Evolutionary conservation across 2,888 invertebrate species (phyloP).

Genomic region (Aporophyla lueneburgensis): DNA sequence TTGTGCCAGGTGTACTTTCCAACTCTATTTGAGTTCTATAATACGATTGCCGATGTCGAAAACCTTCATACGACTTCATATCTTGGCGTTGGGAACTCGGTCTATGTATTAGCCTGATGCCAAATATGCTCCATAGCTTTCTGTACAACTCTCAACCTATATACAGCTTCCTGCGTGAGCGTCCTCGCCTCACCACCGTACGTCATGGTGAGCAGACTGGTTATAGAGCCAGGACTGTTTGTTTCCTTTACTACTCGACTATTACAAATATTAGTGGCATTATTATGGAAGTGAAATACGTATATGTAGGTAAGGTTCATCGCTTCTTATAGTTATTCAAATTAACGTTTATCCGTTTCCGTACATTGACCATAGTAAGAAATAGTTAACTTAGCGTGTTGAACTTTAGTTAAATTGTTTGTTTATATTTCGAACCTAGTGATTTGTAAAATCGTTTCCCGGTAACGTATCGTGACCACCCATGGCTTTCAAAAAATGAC

Average conservation of each 20-base stretch:
- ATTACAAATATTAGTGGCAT: conserved; percentile 16
- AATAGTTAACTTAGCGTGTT: conserved; percentile 61
- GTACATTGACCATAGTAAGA: conserved; percentile 56
- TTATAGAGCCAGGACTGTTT: too few species aligned
- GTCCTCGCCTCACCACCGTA: too few species aligned
- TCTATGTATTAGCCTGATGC: too few species aligned
- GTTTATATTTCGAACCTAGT: conserved; percentile 64
- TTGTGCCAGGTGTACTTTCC: too few species aligned
- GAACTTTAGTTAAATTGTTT: conserved; percentile 62
- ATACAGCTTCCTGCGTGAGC: too few species aligned
- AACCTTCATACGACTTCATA: too few species aligned
- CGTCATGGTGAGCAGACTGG: too few species aligned
- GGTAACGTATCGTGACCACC: conserved; percentile 65
- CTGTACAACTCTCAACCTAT: too few species aligned
- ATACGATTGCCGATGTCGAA: too few species aligned
- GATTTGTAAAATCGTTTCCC: conserved; percentile 69
- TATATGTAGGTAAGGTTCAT: conserved; percentile 30
- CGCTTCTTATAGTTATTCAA: conserved; percentile 46
- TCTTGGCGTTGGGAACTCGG: too few species aligned
- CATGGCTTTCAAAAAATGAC: conserved; percentile 63
- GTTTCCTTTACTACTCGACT: neutral
- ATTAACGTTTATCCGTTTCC: conserved; percentile 55
- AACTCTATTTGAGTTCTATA: too few species aligned
- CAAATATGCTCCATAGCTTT: too few species aligned
- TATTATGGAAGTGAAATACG: conserved; percentile 21